Evolutionary conservation across 2,113 vertebrate genomes (phyloP).

Genomic region (Gnathonemus longibarbis): DNA sequence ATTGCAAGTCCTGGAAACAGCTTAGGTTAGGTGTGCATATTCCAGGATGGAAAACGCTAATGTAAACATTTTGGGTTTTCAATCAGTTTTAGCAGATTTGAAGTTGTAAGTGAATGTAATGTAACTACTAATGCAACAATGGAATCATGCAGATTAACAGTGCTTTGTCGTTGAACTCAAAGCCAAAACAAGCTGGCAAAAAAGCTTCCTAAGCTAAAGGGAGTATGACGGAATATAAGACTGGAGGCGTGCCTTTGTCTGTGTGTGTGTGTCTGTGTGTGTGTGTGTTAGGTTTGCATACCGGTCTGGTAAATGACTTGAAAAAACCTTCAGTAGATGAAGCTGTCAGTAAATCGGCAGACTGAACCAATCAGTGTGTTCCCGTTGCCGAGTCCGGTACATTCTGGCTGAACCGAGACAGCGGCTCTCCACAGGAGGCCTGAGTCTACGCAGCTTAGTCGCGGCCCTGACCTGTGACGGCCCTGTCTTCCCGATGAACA

Average conservation of each 20-base stretch:
- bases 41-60: background rate
- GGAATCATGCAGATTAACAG: conserved; percentile 1
- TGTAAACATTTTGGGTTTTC: background rate
- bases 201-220: background rate
- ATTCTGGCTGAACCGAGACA: background rate
- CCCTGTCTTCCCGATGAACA: conserved; percentile 64
- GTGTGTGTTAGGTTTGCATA: background rate
- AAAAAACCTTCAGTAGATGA: background rate
- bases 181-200: background rate
- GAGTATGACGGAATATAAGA: background rate
- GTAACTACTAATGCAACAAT: background rate
- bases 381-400: background rate
- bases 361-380: conserved; percentile 5
- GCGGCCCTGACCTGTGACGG: background rate
- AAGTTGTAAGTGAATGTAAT: background rate
- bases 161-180: background rate
- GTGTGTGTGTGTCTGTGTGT: background rate
- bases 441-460: background rate
- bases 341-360: background rate
- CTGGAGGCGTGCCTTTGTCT: background rate
- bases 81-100: background rate
- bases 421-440: background rate
- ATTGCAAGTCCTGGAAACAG: background rate
- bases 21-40: background rate
- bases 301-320: background rate